These are phyloP conservation scores for Enteromius unitaeniatus DNA, from an alignment of 2,797 vertebrate species.

Conservation along the genomic window DNA sequence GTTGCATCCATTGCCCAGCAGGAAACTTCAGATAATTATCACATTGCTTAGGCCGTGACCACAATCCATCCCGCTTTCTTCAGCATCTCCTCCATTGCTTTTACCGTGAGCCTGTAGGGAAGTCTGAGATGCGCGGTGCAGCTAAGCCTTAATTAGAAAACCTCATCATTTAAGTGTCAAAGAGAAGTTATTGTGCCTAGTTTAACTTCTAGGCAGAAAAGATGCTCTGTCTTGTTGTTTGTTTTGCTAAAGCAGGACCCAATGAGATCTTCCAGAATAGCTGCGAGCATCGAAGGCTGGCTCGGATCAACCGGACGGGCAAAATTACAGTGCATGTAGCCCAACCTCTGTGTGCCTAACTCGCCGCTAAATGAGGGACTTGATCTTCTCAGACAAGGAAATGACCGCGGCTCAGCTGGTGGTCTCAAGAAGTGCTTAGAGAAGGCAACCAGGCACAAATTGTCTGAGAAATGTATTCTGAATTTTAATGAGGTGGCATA, in stretches of 20 bases:
- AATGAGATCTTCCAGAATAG: slow-evolving; percentile 19
- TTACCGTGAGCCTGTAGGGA: slow-evolving; percentile 10
- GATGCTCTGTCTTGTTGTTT: slow-evolving; percentile 25
- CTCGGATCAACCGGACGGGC: slow-evolving; percentile 12
- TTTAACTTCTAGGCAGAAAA: slow-evolving; percentile 12
- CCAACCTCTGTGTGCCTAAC: slow-evolving; percentile 26
- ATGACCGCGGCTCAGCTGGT: slow-evolving; percentile 37
- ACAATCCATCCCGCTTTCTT: slow-evolving; percentile 6
- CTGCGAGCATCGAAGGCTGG: background rate
- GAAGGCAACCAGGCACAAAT: slow-evolving; percentile 48
- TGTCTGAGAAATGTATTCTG: slow-evolving; percentile 33
- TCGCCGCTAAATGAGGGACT: slow-evolving; percentile 49
- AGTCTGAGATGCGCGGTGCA: background rate
- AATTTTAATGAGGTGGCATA: slow-evolving; percentile 43
- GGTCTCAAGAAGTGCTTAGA: slow-evolving; percentile 29
- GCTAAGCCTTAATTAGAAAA: slow-evolving; percentile 36
- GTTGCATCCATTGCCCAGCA: background rate
- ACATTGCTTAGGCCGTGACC: slow-evolving; percentile 10
- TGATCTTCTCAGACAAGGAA: slow-evolving; percentile 53
- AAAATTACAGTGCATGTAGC: slow-evolving; percentile 40
- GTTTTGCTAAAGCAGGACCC: background rate
- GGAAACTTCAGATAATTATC: slow-evolving; percentile 34
- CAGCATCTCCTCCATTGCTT: slow-evolving; percentile 3
- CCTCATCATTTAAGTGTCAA: slow-evolving; percentile 34
- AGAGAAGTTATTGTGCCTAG: slow-evolving; percentile 15